These are phyloP conservation scores for Otis tarda DNA, from an alignment of 2,113 vertebrate species.

Conservation along the genomic window DNA sequence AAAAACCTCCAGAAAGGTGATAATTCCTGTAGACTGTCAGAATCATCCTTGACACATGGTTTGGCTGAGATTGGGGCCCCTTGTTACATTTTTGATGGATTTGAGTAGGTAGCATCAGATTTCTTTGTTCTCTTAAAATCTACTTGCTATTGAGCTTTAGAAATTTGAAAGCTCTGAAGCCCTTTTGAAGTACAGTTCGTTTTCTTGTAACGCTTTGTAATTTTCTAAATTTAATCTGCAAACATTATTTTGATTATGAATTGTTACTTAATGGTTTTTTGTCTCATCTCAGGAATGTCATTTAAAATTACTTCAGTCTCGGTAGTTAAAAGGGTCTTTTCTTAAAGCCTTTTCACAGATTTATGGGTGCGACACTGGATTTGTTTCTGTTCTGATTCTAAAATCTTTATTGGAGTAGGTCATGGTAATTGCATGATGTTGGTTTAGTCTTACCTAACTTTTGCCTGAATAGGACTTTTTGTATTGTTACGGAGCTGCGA, in stretches of 20 bases:
- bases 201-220: not conserved
- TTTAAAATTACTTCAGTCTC: conserved; percentile 8
- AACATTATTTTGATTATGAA: not conserved
- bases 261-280: not conserved
- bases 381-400: not conserved
- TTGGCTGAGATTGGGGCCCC: not conserved
- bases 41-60: not conserved
- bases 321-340: conserved; percentile 11
- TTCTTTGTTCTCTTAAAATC: conserved; percentile 39
- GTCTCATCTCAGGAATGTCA: not conserved
- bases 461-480: not conserved
- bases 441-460: not conserved
- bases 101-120: conserved; percentile 7
- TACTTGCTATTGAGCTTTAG: not conserved
- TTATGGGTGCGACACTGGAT: not conserved
- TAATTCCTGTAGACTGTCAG: conserved; percentile 7
- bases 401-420: not conserved
- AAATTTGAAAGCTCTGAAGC: conserved; percentile 26
- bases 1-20: conserved; percentile 50
- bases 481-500: not conserved
- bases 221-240: not conserved
- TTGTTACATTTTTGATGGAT: not conserved
- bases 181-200: not conserved
- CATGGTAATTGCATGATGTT: not conserved
- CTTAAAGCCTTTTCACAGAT: not conserved